phyloP scores from a whole-genome alignment of 2,888 invertebrate species.

The Mesorhabditis belari region DNA sequence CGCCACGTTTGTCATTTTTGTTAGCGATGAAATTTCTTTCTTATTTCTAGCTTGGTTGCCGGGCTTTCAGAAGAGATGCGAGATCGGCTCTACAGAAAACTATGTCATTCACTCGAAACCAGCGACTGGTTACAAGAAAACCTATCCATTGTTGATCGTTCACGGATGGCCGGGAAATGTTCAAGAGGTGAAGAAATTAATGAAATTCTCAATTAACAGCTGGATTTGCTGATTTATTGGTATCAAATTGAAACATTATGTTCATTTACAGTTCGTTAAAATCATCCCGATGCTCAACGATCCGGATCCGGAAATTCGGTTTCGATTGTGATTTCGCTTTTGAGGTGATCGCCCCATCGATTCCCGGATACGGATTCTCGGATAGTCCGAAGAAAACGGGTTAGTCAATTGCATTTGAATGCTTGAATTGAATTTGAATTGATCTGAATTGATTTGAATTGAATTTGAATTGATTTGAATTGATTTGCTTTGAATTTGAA shows the following conservation, averaged over 20 bases:
- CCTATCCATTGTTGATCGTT: constrained; percentile 63
- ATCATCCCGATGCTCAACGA: constrained; percentile 59
- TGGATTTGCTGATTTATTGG: too few species aligned
- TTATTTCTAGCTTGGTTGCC: too few species aligned
- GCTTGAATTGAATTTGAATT: background rate
- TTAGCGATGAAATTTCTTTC: too few species aligned
- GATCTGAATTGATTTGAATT: too few species aligned
- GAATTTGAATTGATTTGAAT: too few species aligned
- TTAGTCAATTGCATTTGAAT: background rate
- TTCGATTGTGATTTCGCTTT: constrained; percentile 45
- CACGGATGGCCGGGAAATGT: constrained; percentile 83
- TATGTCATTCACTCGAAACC: constrained; percentile 71
- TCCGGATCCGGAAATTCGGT: constrained; percentile 57
- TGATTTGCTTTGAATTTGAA: too few species aligned
- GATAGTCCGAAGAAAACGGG: constrained; percentile 64
- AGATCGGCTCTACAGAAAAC: too few species aligned
- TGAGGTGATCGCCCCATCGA: constrained; percentile 58
- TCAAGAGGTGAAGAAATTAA: too few species aligned
- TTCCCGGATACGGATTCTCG: constrained; percentile 62
- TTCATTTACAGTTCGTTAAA: constrained; percentile 67
- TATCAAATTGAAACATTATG: too few species aligned
- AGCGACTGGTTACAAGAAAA: constrained; percentile 42
- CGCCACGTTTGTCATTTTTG: too few species aligned
- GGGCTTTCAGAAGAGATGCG: too few species aligned
- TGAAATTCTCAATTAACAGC: too few species aligned